phyloP scores from a whole-genome alignment of 1,140 invertebrate species.

The Micrasema minimum region DNA sequence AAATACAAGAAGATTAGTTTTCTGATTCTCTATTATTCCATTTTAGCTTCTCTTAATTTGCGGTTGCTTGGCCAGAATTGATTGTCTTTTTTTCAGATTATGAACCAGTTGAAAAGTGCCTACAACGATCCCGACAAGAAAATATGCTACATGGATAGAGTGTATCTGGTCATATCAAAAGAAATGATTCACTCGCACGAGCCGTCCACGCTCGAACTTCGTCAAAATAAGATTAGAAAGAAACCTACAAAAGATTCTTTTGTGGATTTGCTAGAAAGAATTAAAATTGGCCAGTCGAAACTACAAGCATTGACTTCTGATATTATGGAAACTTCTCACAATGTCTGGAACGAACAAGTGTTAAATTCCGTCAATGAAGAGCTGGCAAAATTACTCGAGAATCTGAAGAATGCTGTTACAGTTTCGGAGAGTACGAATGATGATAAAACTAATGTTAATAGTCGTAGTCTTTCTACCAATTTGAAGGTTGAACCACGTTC shows the following conservation, averaged over 20 bases:
- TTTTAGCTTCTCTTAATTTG: too few species aligned
- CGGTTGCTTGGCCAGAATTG: too few species aligned
- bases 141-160: slow-evolving; percentile 18
- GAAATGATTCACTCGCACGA: slow-evolving; percentile 14
- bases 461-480: too few species aligned
- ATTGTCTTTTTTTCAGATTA: slow-evolving; percentile 6
- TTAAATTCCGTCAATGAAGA: slow-evolving; percentile 13
- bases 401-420: background rate
- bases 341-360: slow-evolving; percentile 6
- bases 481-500: background rate
- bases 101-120: slow-evolving; percentile 16
- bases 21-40: too few species aligned
- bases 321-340: slow-evolving; percentile 3
- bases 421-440: slow-evolving; percentile 4
- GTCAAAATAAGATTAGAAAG: background rate
- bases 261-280: slow-evolving; percentile 13
- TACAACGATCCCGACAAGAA: slow-evolving; percentile 12
- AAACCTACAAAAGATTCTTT: background rate
- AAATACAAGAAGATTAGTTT: too few species aligned
- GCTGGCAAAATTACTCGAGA: background rate
- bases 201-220: background rate
- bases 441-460: too few species aligned
- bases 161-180: slow-evolving; percentile 25
- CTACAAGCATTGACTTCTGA: slow-evolving; percentile 2
- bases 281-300: slow-evolving; percentile 21